Conservation (phyloP, 2,113 vertebrate species). For the Oncorhynchus nerka region DNA sequence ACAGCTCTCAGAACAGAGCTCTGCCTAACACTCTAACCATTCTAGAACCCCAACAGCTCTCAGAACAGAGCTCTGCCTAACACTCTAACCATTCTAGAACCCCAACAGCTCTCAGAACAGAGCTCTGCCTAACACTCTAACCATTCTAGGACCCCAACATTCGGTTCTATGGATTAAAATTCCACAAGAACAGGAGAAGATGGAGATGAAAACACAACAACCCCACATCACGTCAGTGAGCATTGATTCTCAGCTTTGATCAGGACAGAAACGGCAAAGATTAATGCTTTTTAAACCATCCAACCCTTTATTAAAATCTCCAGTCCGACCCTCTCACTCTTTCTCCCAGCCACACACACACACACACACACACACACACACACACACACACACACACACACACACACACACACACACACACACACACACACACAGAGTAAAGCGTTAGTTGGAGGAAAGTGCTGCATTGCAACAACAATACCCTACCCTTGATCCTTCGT, state of each 20-base stretch:
- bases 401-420: neutral
- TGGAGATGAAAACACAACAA: no score
- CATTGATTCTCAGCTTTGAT: neutral
- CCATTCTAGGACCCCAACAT: no score
- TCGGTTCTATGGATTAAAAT: neutral
- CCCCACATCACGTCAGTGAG: neutral
- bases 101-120: no score
- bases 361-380: neutral
- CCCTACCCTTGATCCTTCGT: constrained; percentile 87
- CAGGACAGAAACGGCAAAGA: neutral
- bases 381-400: neutral
- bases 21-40: no score
- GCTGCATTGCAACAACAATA: constrained; percentile 62
- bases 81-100: no score
- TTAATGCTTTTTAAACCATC: neutral
- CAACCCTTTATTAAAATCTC: neutral
- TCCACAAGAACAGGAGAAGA: neutral
- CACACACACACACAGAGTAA: constrained; percentile 19
- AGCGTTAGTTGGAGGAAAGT: constrained; percentile 36
- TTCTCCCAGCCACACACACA: neutral
- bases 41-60: no score
- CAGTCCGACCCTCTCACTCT: neutral
- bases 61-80: no score
- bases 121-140: no score
- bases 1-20: no score